phyloP scores from a whole-genome alignment of 2,888 invertebrate species.

The Sphecodes monilicornis region DNA sequence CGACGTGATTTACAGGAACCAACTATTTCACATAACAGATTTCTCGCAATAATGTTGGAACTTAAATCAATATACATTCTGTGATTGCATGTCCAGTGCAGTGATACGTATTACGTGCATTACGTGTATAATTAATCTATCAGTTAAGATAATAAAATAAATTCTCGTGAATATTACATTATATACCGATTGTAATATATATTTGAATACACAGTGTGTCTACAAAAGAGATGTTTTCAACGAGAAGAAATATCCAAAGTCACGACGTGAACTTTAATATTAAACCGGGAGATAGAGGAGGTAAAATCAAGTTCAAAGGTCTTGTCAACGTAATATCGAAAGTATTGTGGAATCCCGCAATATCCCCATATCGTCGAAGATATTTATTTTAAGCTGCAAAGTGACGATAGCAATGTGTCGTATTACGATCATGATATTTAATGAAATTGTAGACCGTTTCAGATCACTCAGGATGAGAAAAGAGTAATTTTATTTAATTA shows the following conservation, averaged over 20 bases:
- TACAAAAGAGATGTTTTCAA: not conserved
- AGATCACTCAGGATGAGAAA: not conserved
- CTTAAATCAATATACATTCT: constrained; percentile 1
- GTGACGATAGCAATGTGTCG: not conserved
- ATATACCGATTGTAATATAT: not conserved
- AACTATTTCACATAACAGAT: not conserved
- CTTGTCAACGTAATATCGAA: constrained; percentile 3
- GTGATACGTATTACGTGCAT: constrained; percentile 25
- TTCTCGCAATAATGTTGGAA: not conserved
- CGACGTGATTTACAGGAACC: not conserved
- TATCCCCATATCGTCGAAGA: not conserved
- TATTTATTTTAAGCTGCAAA: not conserved
- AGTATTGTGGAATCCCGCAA: not conserved
- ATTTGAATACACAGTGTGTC: not conserved
- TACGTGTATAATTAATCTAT: constrained; percentile 31
- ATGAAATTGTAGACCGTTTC: not conserved
- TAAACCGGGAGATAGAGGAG: not conserved
- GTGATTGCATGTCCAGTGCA: constrained; percentile 28
- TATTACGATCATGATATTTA: not conserved
- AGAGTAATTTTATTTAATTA: not conserved
- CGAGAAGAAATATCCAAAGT: not conserved
- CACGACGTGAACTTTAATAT: not conserved
- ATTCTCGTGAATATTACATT: constrained; percentile 14
- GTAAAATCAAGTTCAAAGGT: constrained; percentile 12
- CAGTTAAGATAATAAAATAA: constrained; percentile 4